phyloP scores from a whole-genome alignment of 2,113 vertebrate species.

The Ascaphus truei region DNA sequence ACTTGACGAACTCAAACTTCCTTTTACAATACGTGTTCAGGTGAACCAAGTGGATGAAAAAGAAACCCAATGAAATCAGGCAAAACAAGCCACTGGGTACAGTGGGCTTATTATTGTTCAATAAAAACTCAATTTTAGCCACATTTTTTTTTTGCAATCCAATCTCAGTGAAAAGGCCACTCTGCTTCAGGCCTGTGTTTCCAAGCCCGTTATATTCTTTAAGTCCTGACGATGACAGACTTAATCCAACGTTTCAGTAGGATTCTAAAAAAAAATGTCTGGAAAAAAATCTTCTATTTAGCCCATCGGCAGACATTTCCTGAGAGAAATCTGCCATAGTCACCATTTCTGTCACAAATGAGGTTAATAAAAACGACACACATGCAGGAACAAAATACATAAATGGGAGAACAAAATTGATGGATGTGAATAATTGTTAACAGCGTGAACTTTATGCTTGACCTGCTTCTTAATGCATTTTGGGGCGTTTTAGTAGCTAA shows the following conservation, averaged over 20 bases:
- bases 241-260: not conserved
- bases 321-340: constrained; percentile 20
- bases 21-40: not conserved
- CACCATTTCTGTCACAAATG: constrained; percentile 13
- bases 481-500: not conserved
- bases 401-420: constrained; percentile 6
- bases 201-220: not conserved
- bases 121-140: not conserved
- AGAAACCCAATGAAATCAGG: not conserved
- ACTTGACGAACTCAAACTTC: not conserved
- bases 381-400: not conserved
- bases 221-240: not conserved
- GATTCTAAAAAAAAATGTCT: not conserved
- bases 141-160: not conserved
- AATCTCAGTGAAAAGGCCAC: constrained; percentile 5
- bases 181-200: constrained; percentile 1
- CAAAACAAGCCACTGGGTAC: not conserved
- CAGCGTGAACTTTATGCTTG: not conserved
- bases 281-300: not conserved
- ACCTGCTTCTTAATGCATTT: not conserved
- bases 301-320: constrained; percentile 1
- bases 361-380: constrained; percentile 19
- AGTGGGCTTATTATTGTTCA: not conserved
- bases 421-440: constrained; percentile 2
- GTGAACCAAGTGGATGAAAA: not conserved